A percentile compares a stretch with the other conserved stretches of the same genome.
These are phyloP conservation scores for Alligator sinensis DNA, from an alignment of 2,113 vertebrate species.

Conservation along the genomic window DNA sequence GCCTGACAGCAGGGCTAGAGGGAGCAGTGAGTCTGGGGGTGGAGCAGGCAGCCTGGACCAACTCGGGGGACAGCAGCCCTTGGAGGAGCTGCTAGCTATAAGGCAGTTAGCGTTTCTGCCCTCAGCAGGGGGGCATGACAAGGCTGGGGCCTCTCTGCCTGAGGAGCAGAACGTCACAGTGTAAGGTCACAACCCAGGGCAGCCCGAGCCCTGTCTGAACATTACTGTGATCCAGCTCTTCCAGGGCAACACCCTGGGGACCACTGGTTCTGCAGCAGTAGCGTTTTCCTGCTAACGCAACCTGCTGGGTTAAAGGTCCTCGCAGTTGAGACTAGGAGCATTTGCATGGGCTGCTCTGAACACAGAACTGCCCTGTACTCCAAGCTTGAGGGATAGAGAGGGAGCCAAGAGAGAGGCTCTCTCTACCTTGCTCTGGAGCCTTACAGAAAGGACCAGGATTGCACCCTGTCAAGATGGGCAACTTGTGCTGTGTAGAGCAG, in stretches of 20 bases:
- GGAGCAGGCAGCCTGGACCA: neutral
- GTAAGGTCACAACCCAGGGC: too few relatives aligned
- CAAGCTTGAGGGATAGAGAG: neutral
- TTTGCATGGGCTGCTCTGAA: rapidly evolving
- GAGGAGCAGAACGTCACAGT: too few relatives aligned
- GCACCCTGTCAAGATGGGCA: neutral
- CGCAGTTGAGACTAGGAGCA: neutral
- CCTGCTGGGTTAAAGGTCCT: neutral
- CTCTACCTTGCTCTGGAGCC: neutral
- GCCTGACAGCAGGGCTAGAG: neutral
- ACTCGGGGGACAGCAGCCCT: too few relatives aligned
- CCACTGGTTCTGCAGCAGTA: too few relatives aligned
- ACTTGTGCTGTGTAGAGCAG: neutral
- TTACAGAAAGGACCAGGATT: rapidly evolving
- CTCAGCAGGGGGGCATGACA: too few relatives aligned
- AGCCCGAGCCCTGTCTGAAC: too few relatives aligned
- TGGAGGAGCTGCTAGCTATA: too few relatives aligned
- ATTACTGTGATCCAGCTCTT: too few relatives aligned
- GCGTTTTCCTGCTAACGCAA: too few relatives aligned
- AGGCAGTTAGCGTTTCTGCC: too few relatives aligned
- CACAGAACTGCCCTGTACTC: neutral
- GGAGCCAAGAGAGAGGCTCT: neutral
- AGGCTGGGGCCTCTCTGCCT: too few relatives aligned
- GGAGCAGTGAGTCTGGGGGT: neutral
- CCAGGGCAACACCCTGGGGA: too few relatives aligned